Evolutionary conservation across 2,888 invertebrate species (phyloP).

Genomic region (Lasioglossum morio): DNA sequence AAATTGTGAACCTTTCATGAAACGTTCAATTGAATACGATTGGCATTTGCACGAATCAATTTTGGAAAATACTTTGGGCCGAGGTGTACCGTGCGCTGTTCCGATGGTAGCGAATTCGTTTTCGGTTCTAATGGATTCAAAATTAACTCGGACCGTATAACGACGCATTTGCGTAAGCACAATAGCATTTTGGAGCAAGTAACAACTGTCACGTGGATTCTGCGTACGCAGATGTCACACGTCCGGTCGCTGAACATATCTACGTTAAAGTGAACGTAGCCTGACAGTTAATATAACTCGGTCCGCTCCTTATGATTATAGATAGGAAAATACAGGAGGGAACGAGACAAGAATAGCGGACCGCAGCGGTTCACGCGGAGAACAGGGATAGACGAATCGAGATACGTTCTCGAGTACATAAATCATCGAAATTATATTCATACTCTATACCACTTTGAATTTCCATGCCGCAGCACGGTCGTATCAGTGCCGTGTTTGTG

Average conservation of each 20-base stretch:
- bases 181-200: constrained; percentile 16
- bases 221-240: constrained; percentile 46
- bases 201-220: constrained; percentile 16
- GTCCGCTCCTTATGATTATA: constrained; percentile 53
- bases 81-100: not conserved
- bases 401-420: constrained; percentile 57
- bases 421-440: constrained; percentile 66
- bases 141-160: not conserved
- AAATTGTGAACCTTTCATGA: not conserved
- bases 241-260: constrained; percentile 26
- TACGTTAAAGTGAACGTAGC: constrained; percentile 55
- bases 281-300: constrained; percentile 64
- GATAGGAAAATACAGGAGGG: constrained; percentile 43
- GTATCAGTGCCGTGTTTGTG: constrained; percentile 17
- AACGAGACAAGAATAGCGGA: constrained; percentile 3
- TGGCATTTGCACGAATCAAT: not conserved
- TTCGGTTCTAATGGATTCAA: not conserved
- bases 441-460: constrained; percentile 27
- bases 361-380: not conserved
- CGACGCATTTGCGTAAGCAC: not conserved
- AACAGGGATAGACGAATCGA: constrained; percentile 54
- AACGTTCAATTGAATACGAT: not conserved
- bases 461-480: constrained; percentile 21
- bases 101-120: not conserved
- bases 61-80: not conserved